A percentile compares a stretch with the other conserved stretches of the same genome.
Conservation (phyloP, 2,797 vertebrate species). For the Tokudaia muenninki region DNA sequence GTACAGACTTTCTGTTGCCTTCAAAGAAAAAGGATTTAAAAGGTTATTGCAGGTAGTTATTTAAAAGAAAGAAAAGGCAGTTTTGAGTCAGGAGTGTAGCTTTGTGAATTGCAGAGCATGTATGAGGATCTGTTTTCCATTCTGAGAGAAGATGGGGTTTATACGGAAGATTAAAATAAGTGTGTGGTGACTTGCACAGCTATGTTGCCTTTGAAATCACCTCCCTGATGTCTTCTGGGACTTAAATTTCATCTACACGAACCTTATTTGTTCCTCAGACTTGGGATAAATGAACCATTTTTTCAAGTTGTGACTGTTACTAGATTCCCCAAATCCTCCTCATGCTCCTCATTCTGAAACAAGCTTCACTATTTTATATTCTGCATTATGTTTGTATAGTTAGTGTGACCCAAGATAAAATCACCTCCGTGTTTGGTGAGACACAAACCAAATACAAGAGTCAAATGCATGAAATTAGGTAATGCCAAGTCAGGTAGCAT, state of each 20-base stretch:
- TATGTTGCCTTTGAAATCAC: too few relatives aligned
- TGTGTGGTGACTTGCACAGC: neutral
- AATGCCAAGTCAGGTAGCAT: neutral
- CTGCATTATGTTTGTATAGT: neutral
- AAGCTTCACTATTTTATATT: neutral
- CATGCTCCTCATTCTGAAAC: neutral
- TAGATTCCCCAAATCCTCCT: neutral
- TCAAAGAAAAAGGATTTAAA: conserved; percentile 68
- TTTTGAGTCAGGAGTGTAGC: neutral
- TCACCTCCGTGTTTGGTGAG: neutral
- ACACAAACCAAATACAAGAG: neutral
- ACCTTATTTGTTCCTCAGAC: neutral
- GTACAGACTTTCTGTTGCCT: conserved; percentile 87
- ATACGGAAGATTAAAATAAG: neutral
- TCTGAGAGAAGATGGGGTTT: neutral
- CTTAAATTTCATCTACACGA: neutral
- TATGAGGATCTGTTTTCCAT: neutral
- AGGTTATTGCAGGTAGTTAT: conserved; percentile 78
- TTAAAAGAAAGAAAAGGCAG: neutral
- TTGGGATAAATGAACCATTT: neutral
- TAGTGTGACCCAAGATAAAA: conserved; percentile 7
- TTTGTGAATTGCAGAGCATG: too few relatives aligned
- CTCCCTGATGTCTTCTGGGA: neutral
- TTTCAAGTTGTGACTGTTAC: neutral
- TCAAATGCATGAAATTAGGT: neutral